A percentile compares a stretch with the other conserved stretches of the same genome.
phyloP scores from a whole-genome alignment of 2,888 invertebrate species.

The Tetragonula carbonaria region DNA sequence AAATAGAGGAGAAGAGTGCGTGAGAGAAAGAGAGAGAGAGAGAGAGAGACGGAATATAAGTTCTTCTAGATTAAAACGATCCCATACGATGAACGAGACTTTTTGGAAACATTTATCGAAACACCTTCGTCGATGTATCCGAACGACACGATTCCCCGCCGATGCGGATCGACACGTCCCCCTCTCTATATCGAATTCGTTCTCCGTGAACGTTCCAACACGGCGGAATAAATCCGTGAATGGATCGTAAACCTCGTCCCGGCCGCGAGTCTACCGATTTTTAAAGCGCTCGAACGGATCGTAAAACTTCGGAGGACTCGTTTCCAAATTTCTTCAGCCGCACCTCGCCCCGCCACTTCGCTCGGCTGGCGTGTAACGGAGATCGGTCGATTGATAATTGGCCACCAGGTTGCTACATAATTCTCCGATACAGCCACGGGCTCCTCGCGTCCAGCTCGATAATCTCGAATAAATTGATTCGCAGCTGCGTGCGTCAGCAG shows the following conservation, averaged over 20 bases:
- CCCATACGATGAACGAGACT: not conserved
- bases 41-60: not conserved
- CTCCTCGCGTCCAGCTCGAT: not conserved
- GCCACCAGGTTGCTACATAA: slow-evolving; percentile 26
- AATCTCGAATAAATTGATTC: slow-evolving; percentile 47
- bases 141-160: not conserved
- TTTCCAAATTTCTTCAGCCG: slow-evolving; percentile 56
- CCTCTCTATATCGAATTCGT: slow-evolving; percentile 25
- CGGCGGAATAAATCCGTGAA: slow-evolving; percentile 57
- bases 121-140: slow-evolving; percentile 6
- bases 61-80: slow-evolving; percentile 8
- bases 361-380: slow-evolving; percentile 5
- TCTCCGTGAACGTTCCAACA: slow-evolving; percentile 21
- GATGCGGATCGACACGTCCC: not conserved
- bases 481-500: not conserved
- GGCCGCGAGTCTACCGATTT: slow-evolving; percentile 45
- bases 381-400: slow-evolving; percentile 64
- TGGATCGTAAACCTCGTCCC: slow-evolving; percentile 59
- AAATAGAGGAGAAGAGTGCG: no score
- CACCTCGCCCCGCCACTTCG: slow-evolving; percentile 8
- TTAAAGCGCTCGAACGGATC: slow-evolving; percentile 56
- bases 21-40: not conserved
- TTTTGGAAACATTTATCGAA: slow-evolving; percentile 17
- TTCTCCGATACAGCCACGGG: slow-evolving; percentile 19
- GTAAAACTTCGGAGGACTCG: slow-evolving; percentile 51